phyloP scores from a whole-genome alignment of 2,888 invertebrate genomes.

The Lysandra bellargus region DNA sequence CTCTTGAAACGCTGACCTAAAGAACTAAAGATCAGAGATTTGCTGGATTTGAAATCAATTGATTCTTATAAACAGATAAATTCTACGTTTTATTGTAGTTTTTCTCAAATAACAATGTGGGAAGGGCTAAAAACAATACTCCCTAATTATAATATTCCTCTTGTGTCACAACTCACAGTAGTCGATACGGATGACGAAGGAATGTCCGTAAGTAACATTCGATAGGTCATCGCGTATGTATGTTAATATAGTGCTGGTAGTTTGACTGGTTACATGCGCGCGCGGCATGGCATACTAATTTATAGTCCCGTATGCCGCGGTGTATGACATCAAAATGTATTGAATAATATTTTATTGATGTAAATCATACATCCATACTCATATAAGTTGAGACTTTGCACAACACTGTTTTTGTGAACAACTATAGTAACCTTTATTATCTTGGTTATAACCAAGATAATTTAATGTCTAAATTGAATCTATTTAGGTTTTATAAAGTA shows the following conservation, averaged over 20 bases:
- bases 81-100: too few relatives aligned
- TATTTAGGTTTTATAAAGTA: too few relatives aligned
- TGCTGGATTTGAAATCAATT: too few relatives aligned
- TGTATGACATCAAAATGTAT: slow-evolving; percentile 9
- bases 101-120: too few relatives aligned
- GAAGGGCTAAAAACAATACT: too few relatives aligned
- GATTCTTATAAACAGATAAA: too few relatives aligned
- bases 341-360: background rate
- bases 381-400: background rate
- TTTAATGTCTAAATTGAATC: too few relatives aligned
- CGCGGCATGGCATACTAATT: slow-evolving; percentile 5
- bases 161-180: background rate
- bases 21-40: too few relatives aligned
- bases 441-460: too few relatives aligned
- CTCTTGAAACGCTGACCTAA: too few relatives aligned
- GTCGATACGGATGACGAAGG: background rate
- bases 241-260: slow-evolving; percentile 15
- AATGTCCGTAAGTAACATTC: slow-evolving; percentile 16
- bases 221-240: slow-evolving; percentile 19
- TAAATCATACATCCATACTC: background rate
- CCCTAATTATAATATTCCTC: background rate
- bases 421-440: background rate
- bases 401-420: background rate
- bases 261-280: slow-evolving; percentile 7
- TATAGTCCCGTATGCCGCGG: background rate